phyloP scores from a whole-genome alignment of 2,888 invertebrate genomes.

The Orchesellides sinensis region DNA sequence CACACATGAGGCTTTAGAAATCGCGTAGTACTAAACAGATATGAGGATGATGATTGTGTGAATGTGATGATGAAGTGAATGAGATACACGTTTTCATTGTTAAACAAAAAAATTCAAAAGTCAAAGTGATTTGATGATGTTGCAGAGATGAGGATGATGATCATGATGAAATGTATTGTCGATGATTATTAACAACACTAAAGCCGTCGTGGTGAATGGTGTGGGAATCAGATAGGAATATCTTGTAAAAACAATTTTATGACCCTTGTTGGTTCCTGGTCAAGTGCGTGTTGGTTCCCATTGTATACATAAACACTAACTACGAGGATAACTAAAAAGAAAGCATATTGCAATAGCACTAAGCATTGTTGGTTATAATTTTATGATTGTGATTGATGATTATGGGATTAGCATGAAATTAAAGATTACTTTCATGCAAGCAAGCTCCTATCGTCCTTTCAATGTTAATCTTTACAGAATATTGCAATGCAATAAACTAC shows the following conservation, averaged over 20 bases:
- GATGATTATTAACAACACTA: slow-evolving; percentile 31
- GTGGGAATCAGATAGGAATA: neutral
- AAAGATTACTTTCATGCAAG: neutral
- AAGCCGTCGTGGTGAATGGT: neutral
- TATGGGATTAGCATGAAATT: neutral
- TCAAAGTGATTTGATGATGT: slow-evolving; percentile 8
- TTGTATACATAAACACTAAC: slow-evolving; percentile 7
- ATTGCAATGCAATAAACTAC: neutral
- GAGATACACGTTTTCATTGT: slow-evolving; percentile 32
- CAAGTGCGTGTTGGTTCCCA: slow-evolving; percentile 24
- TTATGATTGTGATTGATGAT: neutral
- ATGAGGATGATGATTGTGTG: no score
- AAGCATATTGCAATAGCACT: neutral
- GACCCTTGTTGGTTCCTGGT: slow-evolving; percentile 23
- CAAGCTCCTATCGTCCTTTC: no score
- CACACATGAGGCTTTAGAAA: slow-evolving; percentile 4
- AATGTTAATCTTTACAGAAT: neutral
- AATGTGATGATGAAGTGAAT: slow-evolving; percentile 23
- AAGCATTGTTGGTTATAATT: neutral
- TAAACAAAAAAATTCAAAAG: neutral
- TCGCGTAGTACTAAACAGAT: no score
- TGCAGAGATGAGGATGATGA: neutral
- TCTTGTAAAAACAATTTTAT: slow-evolving; percentile 13
- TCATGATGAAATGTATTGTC: slow-evolving; percentile 23
- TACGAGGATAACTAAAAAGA: neutral